Conservation (phyloP, 1,140 invertebrate species). For the Leptonema lineaticorne region DNA sequence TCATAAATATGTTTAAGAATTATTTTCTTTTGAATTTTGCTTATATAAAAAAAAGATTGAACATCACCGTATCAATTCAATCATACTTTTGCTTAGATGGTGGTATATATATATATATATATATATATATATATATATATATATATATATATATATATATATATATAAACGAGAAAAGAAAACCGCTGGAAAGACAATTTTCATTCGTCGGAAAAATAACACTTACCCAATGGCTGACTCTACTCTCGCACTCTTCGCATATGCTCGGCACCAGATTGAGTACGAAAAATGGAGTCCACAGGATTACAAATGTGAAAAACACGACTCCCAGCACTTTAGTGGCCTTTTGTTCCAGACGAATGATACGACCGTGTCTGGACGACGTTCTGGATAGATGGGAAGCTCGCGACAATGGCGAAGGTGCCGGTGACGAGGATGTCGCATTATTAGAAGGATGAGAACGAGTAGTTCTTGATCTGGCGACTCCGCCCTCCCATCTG, state of each 20-base stretch:
- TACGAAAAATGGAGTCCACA: slow-evolving; percentile 93
- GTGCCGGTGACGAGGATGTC: slow-evolving; percentile 42
- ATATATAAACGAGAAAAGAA: too few relatives aligned
- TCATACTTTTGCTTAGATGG: too few relatives aligned
- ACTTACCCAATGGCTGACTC: slow-evolving; percentile 67
- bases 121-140: too few relatives aligned
- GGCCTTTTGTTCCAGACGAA: slow-evolving; percentile 86
- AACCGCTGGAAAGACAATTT: too few relatives aligned
- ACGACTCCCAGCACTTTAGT: slow-evolving; percentile 93
- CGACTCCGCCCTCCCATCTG: slow-evolving; percentile 25
- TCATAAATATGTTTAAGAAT: too few relatives aligned
- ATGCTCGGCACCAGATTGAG: slow-evolving; percentile 79
- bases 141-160: too few relatives aligned
- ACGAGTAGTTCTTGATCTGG: slow-evolving; percentile 49
- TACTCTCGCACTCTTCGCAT: slow-evolving; percentile 73
- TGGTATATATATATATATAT: too few relatives aligned
- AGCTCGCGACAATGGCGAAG: slow-evolving; percentile 62
- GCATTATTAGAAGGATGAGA: slow-evolving; percentile 50
- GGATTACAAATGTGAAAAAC: slow-evolving; percentile 89
- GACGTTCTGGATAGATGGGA: slow-evolving; percentile 78
- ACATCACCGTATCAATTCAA: too few relatives aligned
- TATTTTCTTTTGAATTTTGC: too few relatives aligned
- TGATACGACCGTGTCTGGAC: slow-evolving; percentile 76
- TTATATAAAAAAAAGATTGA: too few relatives aligned
- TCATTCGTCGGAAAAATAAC: too few relatives aligned